Conservation (phyloP, 23 tunicate genomes). For the Halocynthia aurantium region DNA sequence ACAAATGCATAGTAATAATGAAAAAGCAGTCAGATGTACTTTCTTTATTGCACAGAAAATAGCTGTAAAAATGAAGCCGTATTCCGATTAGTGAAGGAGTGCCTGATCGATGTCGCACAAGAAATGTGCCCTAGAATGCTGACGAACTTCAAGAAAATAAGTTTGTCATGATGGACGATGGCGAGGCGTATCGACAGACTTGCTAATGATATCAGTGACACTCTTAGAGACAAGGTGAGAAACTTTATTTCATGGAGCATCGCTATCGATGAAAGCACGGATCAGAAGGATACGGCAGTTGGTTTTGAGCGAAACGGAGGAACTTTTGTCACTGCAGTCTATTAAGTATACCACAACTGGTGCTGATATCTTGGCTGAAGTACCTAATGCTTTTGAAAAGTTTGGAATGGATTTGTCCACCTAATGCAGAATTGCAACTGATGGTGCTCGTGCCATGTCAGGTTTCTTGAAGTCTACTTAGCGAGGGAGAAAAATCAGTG, state of each 20-base stretch:
- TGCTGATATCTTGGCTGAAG: conserved; percentile 11
- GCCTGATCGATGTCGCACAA: not conserved
- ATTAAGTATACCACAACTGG: not conserved
- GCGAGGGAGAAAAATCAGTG: conserved; percentile 6
- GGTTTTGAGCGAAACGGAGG: no score
- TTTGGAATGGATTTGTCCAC: conserved; percentile 9
- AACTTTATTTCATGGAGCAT: conserved; percentile 26
- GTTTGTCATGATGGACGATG: conserved; percentile 10
- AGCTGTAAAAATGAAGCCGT: not conserved
- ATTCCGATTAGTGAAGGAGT: not conserved
- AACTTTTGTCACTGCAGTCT: no score
- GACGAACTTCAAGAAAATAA: not conserved
- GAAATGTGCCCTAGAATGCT: conserved; percentile 14
- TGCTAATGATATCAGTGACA: conserved; percentile 36
- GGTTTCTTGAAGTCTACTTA: conserved; percentile 11
- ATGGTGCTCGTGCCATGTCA: conserved; percentile 17
- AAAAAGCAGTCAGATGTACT: not conserved
- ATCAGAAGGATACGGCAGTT: not conserved
- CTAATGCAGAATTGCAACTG: conserved; percentile 11
- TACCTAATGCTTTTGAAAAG: conserved; percentile 10
- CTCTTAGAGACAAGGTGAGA: conserved; percentile 34
- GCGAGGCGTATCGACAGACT: conserved; percentile 15
- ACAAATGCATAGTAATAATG: conserved; percentile 2
- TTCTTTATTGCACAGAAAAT: conserved; percentile 1
- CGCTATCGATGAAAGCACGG: conserved; percentile 1